These are phyloP conservation scores for Pterocles burchelli DNA, from an alignment of 2,113 vertebrate species.

Conservation along the genomic window DNA sequence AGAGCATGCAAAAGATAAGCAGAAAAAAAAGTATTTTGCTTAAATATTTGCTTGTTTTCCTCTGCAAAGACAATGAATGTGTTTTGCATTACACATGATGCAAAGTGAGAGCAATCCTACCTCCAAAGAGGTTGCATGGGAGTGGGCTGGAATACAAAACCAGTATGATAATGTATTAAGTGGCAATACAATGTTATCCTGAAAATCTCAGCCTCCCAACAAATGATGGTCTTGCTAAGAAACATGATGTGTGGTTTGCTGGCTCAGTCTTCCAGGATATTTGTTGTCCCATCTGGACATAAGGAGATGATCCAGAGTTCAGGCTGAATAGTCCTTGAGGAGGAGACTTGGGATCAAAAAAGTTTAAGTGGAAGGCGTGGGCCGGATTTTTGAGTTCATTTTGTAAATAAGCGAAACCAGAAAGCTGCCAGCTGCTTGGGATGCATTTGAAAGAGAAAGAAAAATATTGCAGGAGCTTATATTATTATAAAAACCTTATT, in stretches of 20 bases:
- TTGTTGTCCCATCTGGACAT: background rate
- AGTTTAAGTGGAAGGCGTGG: background rate
- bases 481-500: background rate
- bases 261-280: background rate
- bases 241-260: background rate
- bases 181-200: background rate
- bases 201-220: constrained; percentile 9
- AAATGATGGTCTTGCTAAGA: background rate
- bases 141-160: background rate
- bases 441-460: background rate
- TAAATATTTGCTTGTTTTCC: background rate
- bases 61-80: background rate
- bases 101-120: background rate
- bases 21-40: background rate
- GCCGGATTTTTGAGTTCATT: background rate
- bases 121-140: background rate
- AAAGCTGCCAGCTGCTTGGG: background rate
- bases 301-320: background rate
- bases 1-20: background rate
- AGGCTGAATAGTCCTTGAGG: background rate
- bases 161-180: background rate
- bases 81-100: background rate
- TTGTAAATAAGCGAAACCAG: background rate
- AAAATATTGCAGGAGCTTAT: background rate
- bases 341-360: background rate